Conservation (phyloP, 37 sponge, comb jelly and placozoan genomes). For the Ianthella basta region DNA sequence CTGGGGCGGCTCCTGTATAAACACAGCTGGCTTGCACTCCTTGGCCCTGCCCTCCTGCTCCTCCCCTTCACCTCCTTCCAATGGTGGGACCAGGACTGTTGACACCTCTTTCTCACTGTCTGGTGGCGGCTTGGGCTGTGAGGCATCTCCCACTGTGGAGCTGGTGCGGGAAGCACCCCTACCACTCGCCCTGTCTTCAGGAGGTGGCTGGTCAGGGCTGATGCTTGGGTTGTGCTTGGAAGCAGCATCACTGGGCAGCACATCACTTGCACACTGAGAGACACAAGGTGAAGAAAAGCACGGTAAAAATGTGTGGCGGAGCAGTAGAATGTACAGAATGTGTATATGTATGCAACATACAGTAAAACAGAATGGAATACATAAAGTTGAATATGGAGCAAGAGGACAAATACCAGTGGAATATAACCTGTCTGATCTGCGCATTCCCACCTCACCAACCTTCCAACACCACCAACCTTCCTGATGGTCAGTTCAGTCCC, state of each 20-base stretch:
- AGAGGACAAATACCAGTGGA: background rate
- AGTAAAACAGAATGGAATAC: background rate
- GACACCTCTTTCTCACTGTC: background rate
- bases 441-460: no score
- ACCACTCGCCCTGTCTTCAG: no score
- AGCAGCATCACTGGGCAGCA: no score
- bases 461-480: constrained; percentile 3
- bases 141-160: no score
- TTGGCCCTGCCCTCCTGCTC: background rate
- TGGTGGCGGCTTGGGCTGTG: no score
- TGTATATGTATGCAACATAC: background rate
- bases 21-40: background rate
- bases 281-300: no score
- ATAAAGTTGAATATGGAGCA: background rate
- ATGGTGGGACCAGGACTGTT: background rate
- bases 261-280: no score
- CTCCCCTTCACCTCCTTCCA: background rate
- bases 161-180: no score
- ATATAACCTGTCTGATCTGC: background rate
- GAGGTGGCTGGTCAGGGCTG: no score
- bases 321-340: no score
- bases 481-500: constrained; percentile 64
- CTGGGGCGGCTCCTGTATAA: background rate
- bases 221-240: no score
- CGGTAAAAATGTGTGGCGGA: no score